Conservation (phyloP, 2,797 vertebrate genomes). For the Astyanax mexicanus region DNA sequence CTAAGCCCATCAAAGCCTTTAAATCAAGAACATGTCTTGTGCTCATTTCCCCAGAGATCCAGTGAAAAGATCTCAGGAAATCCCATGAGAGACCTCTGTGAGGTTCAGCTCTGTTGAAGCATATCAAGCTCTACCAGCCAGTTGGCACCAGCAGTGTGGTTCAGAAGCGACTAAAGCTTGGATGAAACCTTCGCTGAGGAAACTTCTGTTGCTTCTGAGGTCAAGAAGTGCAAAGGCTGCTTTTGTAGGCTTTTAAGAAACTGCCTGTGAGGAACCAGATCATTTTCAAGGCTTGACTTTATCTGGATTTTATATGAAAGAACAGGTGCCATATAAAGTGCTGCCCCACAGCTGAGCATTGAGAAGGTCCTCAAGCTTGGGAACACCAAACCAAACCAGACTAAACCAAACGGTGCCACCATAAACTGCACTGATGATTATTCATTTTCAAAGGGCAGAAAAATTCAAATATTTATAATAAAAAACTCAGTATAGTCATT, state of each 20-base stretch:
- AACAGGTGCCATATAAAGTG: too few species aligned
- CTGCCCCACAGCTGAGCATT: too few species aligned
- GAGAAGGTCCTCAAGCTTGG: too few species aligned
- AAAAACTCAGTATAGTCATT: too few species aligned
- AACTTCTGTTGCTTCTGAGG: neutral
- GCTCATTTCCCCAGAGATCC: neutral
- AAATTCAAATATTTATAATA: too few species aligned
- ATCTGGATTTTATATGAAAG: constrained; percentile 37
- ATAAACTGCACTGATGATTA: too few species aligned
- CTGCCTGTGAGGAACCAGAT: constrained; percentile 5
- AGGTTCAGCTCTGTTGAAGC: too few species aligned
- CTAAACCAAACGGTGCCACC: too few species aligned
- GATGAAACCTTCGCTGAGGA: neutral
- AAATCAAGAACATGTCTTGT: neutral
- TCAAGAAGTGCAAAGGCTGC: neutral
- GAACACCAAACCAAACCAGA: too few species aligned
- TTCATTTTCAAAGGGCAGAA: too few species aligned
- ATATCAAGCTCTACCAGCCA: neutral
- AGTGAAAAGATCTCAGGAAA: neutral
- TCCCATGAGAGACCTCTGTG: too few species aligned
- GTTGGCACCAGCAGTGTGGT: neutral
- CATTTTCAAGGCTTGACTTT: constrained; percentile 25
- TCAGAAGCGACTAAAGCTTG: neutral
- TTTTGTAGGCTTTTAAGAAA: neutral
- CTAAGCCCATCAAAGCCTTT: neutral